phyloP scores from a whole-genome alignment of 2,113 vertebrate species.

The Phalacrocorax pelagicus region DNA sequence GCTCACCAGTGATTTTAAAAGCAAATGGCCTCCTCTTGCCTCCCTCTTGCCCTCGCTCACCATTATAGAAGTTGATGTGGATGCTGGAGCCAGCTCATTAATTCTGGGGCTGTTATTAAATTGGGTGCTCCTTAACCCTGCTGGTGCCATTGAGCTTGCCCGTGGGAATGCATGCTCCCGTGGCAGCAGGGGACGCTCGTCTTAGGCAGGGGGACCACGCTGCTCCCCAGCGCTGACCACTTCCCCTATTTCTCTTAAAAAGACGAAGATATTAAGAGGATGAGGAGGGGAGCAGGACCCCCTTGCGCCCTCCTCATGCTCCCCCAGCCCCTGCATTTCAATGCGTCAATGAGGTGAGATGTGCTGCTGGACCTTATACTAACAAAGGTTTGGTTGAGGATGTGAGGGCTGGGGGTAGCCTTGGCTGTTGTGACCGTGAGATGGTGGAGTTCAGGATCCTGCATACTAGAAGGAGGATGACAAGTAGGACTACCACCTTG shows the following conservation, averaged over 20 bases:
- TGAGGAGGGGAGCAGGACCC: neutral
- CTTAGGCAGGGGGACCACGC: rapidly evolving
- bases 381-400: too few relatives aligned
- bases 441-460: too few relatives aligned
- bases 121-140: neutral
- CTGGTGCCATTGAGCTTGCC: neutral
- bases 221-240: neutral
- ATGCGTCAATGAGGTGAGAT: rapidly evolving
- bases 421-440: too few relatives aligned
- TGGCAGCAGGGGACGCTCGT: rapidly evolving
- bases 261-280: too few relatives aligned
- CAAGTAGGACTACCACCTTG: too few relatives aligned
- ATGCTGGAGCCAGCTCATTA: neutral
- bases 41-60: neutral
- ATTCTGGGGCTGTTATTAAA: neutral
- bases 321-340: neutral
- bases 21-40: neutral
- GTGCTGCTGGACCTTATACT: too few relatives aligned
- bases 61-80: rapidly evolving
- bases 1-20: neutral
- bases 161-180: neutral
- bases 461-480: too few relatives aligned
- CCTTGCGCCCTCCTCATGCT: neutral
- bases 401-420: too few relatives aligned
- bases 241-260: neutral